phyloP scores from a whole-genome alignment of 2,113 vertebrate genomes.

The Calidris pygmaea region DNA sequence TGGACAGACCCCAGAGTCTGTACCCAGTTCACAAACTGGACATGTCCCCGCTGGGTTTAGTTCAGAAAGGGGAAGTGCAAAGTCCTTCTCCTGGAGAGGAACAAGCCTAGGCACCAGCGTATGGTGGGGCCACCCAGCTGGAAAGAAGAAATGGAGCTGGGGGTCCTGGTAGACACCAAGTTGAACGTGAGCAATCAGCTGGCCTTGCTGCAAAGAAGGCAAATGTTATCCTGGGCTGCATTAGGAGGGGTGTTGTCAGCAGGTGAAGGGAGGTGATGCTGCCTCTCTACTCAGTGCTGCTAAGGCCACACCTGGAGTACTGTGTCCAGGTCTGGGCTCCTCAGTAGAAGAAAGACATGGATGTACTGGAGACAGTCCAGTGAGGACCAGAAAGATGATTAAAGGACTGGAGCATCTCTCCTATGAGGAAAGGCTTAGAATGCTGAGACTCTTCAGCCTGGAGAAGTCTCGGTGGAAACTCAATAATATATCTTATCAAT shows the following conservation, averaged over 20 bases:
- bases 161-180: background rate
- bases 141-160: background rate
- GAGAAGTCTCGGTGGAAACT: background rate
- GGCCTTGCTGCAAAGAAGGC: background rate
- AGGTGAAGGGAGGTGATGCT: background rate
- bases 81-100: background rate
- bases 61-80: background rate
- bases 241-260: background rate
- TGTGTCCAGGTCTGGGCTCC: background rate
- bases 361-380: background rate
- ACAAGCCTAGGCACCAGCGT: background rate
- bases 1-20: background rate
- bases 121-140: background rate
- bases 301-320: too few relatives aligned
- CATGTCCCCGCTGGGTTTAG: background rate
- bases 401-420: background rate
- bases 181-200: background rate
- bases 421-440: background rate
- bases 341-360: background rate
- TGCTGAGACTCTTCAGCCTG: background rate
- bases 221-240: background rate
- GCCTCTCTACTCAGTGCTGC: rapidly evolving
- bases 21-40: background rate
- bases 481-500: background rate
- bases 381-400: background rate